Evolutionary conservation across 2,113 vertebrate species (phyloP).

Genomic region (Sinocyclocheilus anshuiensis): DNA sequence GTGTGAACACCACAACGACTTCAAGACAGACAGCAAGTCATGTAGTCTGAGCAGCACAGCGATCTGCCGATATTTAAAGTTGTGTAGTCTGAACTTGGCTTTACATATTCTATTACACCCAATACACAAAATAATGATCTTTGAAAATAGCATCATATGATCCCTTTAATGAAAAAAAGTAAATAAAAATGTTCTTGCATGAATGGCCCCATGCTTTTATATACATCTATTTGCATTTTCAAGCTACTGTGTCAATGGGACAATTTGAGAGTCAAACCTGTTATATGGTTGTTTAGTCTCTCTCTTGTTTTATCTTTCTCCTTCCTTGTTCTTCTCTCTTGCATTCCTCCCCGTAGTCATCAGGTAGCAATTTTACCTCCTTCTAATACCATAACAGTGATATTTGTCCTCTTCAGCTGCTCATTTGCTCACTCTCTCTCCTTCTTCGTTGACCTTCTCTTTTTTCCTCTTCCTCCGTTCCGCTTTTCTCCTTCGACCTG

Average conservation of each 20-base stretch:
- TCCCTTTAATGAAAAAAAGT: no score
- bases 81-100: no score
- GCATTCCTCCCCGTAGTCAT: neutral
- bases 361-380: constrained; percentile 61
- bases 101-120: no score
- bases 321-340: neutral
- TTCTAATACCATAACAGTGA: constrained; percentile 60
- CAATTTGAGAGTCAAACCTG: neutral
- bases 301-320: neutral
- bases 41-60: no score
- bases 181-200: no score
- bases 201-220: no score
- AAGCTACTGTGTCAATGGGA: neutral
- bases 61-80: no score
- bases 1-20: no score
- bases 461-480: constrained; percentile 74
- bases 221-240: no score
- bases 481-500: constrained; percentile 70
- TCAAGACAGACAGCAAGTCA: no score
- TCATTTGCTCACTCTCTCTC: constrained; percentile 68
- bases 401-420: constrained; percentile 64
- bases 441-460: constrained; percentile 77
- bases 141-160: no score
- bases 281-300: neutral
- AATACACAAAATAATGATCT: no score